Evolutionary conservation across 2,888 invertebrate genomes (phyloP).

Genomic region (Zonitis immaculata): DNA sequence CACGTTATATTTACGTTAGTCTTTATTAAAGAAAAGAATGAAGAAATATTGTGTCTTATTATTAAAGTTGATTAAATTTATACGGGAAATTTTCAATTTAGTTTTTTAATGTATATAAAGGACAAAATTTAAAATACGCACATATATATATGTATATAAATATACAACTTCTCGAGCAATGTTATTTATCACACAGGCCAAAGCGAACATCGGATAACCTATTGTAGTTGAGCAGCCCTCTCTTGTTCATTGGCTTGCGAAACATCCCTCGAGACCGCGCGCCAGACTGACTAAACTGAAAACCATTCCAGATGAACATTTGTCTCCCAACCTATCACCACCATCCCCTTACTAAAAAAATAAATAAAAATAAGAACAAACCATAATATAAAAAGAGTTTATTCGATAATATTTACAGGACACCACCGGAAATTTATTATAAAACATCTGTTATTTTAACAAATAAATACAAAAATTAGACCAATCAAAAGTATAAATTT

Average conservation of each 20-base stretch:
- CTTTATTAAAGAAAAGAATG: not conserved
- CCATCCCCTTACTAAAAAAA: no score
- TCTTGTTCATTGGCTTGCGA: conserved; percentile 33
- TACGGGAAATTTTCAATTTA: not conserved
- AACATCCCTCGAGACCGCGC: conserved; percentile 32
- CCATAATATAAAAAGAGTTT: conserved; percentile 17
- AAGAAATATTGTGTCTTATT: not conserved
- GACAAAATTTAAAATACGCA: not conserved
- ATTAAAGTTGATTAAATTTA: not conserved
- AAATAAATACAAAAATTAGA: no score
- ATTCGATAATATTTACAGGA: not conserved
- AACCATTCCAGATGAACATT: conserved; percentile 31
- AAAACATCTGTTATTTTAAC: no score
- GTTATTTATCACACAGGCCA: conserved; percentile 27
- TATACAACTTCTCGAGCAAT: conserved; percentile 4
- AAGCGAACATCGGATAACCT: conserved; percentile 28
- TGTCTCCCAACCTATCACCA: conserved; percentile 29
- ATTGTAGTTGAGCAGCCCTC: conserved; percentile 27
- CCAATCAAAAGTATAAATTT: no score
- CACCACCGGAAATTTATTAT: not conserved
- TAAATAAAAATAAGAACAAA: no score
- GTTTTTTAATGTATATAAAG: not conserved
- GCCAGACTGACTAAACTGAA: conserved; percentile 31
- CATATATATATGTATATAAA: not conserved
- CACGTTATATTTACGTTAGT: not conserved